Conservation (phyloP, 2,113 vertebrate species). For the Otolemur garnettii region DNA sequence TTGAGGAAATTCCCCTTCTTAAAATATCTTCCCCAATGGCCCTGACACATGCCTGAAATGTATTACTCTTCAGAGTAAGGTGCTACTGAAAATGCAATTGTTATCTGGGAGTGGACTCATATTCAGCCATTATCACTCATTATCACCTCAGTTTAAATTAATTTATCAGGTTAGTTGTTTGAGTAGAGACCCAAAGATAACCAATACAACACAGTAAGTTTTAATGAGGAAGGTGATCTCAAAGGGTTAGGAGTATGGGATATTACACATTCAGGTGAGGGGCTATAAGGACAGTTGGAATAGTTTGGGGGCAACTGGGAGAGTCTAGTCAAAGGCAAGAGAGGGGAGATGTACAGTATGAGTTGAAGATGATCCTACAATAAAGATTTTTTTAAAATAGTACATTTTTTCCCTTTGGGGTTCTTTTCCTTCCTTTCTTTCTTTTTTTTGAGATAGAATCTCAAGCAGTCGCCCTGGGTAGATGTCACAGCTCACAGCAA, state of each 20-base stretch:
- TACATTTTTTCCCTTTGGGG: neutral
- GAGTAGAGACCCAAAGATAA: neutral
- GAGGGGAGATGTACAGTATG: neutral
- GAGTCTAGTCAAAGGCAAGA: neutral
- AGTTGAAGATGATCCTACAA: neutral
- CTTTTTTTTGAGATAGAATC: no score
- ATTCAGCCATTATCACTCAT: neutral
- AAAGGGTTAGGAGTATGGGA: neutral
- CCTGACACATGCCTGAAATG: slow-evolving; percentile 22
- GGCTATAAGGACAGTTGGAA: neutral
- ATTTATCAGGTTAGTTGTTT: neutral
- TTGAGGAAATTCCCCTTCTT: slow-evolving; percentile 81
- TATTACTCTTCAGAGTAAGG: neutral
- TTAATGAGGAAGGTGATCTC: neutral
- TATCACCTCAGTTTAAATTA: neutral
- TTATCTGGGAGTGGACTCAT: neutral
- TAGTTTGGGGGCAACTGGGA: neutral
- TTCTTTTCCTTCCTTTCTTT: no score
- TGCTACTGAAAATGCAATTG: neutral
- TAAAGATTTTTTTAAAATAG: neutral
- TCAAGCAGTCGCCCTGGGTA: no score
- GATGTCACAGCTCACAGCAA: no score
- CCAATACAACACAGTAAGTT: neutral
- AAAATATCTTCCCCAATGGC: slow-evolving; percentile 68
- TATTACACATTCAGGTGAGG: neutral